Evolutionary conservation across 2,113 vertebrate genomes (phyloP).

Genomic region (Hippocampus guttulatus): DNA sequence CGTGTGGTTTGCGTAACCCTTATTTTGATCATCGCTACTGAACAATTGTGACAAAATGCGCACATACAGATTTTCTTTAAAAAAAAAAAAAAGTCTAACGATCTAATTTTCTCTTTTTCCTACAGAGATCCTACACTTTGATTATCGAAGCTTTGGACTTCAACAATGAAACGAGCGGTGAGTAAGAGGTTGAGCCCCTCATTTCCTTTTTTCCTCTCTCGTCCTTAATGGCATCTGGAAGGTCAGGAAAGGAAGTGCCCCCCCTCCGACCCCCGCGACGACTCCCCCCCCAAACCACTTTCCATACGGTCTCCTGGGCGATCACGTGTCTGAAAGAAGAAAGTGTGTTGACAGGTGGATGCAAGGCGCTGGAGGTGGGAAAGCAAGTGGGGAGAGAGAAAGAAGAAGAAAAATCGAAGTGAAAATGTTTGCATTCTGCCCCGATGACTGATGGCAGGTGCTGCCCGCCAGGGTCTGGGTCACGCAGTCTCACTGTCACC

Average conservation of each 20-base stretch:
- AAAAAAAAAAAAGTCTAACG: conserved; percentile 33
- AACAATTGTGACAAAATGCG: not conserved
- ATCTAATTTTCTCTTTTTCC: conserved; percentile 54
- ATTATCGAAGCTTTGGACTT: conserved; percentile 95
- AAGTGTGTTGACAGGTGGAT: conserved; percentile 70
- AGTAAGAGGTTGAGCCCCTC: conserved; percentile 60
- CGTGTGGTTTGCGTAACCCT: not conserved
- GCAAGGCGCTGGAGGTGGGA: conserved; percentile 58
- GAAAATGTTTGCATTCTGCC: conserved; percentile 71
- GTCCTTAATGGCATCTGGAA: conserved; percentile 25
- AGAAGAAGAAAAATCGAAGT: conserved; percentile 28
- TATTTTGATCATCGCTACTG: not conserved
- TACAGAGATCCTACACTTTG: conserved; percentile 94
- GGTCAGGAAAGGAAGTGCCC: conserved; percentile 56
- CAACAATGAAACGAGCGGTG: conserved; percentile 82
- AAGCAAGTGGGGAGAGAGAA: conserved; percentile 19
- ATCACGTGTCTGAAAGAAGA: conserved; percentile 40
- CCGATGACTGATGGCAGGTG: conserved; percentile 70
- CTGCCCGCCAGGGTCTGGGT: conserved; percentile 60
- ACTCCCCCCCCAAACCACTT: conserved; percentile 33
- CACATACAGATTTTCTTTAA: conserved; percentile 2
- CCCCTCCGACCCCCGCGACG: conserved; percentile 25
- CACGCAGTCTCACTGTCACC: conserved; percentile 53
- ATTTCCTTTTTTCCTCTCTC: conserved; percentile 2
- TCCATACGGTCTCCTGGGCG: conserved; percentile 35